Percentiles rank a stretch among this genome's conserved stretches.
Conservation (phyloP, 2,797 vertebrate species). For the Pangasius mekongensis region DNA sequence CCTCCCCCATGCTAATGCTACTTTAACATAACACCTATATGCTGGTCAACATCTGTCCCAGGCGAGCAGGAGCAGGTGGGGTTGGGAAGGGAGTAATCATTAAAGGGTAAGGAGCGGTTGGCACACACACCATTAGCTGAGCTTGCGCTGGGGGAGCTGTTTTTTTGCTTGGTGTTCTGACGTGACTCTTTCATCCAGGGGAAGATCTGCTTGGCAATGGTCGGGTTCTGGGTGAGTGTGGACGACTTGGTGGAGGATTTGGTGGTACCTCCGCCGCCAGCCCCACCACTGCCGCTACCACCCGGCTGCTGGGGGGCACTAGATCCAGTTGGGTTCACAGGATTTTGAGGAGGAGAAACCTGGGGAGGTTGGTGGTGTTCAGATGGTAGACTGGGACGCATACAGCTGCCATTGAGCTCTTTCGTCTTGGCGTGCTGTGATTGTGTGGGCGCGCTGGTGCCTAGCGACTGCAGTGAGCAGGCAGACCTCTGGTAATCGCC, state of each 20-base stretch:
- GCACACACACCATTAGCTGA: constrained; percentile 79
- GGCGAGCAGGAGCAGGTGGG: constrained; percentile 38
- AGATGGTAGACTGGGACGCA: constrained; percentile 84
- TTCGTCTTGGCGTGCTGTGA: constrained; percentile 87
- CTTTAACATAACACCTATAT: constrained; percentile 36
- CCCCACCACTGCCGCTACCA: constrained; percentile 61
- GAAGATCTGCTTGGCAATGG: constrained; percentile 95
- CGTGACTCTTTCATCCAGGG: constrained; percentile 99
- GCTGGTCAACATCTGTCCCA: constrained; percentile 39
- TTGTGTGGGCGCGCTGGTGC: constrained; percentile 74
- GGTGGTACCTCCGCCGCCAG: constrained; percentile 62
- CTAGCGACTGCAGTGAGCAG: constrained; percentile 92
- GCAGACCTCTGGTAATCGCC: constrained; percentile 92
- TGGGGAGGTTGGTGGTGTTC: constrained; percentile 85
- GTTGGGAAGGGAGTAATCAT: constrained; percentile 27
- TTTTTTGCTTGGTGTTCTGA: constrained; percentile 97
- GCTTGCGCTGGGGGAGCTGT: constrained; percentile 91
- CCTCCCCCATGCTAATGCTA: constrained; percentile 25
- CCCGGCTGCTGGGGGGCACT: constrained; percentile 78
- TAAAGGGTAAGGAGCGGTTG: constrained; percentile 55
- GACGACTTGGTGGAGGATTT: constrained; percentile 82
- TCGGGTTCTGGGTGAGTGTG: constrained; percentile 81
- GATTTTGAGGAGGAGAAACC: constrained; percentile 80
- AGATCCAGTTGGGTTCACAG: constrained; percentile 74
- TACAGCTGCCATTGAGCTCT: constrained; percentile 94